Percentiles rank a stretch among this genome's conserved stretches.
Conservation (phyloP, 1,140 invertebrate genomes). For the Mizuhopecten yessoensis region DNA sequence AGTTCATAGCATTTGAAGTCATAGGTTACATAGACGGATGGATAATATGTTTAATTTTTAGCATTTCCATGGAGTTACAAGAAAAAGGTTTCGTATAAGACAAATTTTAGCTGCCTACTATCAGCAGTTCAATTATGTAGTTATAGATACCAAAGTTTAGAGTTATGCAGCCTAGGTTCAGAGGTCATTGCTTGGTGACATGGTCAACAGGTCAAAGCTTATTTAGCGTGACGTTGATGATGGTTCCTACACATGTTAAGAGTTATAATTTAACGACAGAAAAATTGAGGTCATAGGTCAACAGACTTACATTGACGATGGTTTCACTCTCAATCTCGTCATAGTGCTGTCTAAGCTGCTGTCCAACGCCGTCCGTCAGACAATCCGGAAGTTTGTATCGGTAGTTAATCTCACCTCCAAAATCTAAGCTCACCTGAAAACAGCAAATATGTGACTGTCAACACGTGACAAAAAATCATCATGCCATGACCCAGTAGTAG, state of each 20-base stretch:
- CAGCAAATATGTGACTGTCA: neutral
- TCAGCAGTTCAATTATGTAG: no score
- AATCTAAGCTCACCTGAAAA: constrained; percentile 44
- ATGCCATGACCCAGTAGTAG: no score
- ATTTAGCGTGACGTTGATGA: constrained; percentile 46
- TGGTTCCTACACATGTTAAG: neutral
- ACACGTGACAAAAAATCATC: no score
- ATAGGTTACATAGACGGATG: no score
- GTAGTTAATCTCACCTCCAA: constrained; percentile 47
- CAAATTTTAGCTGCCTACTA: no score
- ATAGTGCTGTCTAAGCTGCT: constrained; percentile 69
- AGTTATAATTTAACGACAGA: constrained; percentile 48
- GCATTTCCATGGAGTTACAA: no score
- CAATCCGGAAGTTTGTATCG: constrained; percentile 72
- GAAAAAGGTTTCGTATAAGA: no score
- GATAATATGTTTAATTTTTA: no score
- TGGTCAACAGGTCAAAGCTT: no score
- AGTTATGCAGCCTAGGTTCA: no score
- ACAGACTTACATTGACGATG: constrained; percentile 67
- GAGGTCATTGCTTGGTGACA: no score
- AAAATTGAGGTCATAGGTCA: neutral
- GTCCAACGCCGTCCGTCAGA: constrained; percentile 68
- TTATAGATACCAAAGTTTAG: constrained; percentile 29
- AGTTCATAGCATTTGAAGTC: no score
- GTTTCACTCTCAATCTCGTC: constrained; percentile 70